phyloP scores from a whole-genome alignment of 1,140 invertebrate species.

The Aricia agestis region DNA sequence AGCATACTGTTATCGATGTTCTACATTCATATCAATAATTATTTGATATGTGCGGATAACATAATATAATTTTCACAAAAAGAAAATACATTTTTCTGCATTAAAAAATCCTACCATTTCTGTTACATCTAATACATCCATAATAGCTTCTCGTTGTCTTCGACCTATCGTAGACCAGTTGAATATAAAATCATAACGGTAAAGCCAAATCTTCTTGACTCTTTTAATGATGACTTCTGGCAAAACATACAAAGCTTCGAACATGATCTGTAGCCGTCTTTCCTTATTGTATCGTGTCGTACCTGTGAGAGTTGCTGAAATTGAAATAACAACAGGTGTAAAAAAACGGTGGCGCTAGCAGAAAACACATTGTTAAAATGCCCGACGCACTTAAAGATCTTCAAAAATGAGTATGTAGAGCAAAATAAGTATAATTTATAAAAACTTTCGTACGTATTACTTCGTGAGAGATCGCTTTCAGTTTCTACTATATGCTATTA shows the following conservation, averaged over 20 bases:
- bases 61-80: too few species aligned
- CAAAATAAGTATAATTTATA: too few species aligned
- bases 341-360: too few species aligned
- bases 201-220: neutral
- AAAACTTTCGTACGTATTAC: too few species aligned
- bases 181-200: neutral
- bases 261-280: neutral
- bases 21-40: too few species aligned
- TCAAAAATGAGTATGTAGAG: too few species aligned
- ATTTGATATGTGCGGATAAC: too few species aligned
- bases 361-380: too few species aligned
- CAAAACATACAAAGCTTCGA: neutral
- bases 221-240: neutral
- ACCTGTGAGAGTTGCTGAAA: neutral
- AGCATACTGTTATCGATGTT: too few species aligned
- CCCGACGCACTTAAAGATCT: too few species aligned
- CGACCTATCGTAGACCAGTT: neutral
- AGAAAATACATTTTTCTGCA: neutral
- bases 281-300: neutral
- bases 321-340: neutral
- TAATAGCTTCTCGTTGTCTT: neutral
- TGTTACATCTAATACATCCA: neutral
- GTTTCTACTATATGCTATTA: too few species aligned
- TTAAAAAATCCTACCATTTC: neutral
- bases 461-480: too few species aligned